These are phyloP conservation scores for Sphenodon punctatus DNA, from an alignment of 2,797 vertebrate genomes.

Conservation along the genomic window DNA sequence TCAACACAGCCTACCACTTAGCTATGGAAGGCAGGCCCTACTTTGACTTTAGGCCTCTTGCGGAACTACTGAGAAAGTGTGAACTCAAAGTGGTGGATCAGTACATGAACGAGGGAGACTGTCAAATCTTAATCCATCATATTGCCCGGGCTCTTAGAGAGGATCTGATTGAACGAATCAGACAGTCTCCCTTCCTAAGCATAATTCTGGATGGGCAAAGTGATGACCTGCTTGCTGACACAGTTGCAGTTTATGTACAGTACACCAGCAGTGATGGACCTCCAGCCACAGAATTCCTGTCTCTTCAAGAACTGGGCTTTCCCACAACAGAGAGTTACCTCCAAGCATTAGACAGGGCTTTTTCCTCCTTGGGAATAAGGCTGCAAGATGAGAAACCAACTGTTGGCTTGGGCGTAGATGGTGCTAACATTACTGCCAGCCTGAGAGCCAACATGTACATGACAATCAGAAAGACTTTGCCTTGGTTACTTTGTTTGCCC, in stretches of 20 bases:
- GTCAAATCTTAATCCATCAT: conserved; percentile 93
- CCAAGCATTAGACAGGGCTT: conserved; percentile 90
- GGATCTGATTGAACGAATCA: conserved; percentile 92
- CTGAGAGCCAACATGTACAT: conserved; percentile 89
- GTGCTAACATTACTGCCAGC: conserved; percentile 87
- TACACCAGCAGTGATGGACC: conserved; percentile 89
- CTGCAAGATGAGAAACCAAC: conserved; percentile 89
- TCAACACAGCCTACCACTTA: conserved; percentile 94
- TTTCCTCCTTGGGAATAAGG: conserved; percentile 85
- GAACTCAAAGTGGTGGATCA: conserved; percentile 97
- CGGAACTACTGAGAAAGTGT: conserved; percentile 92
- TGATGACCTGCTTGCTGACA: conserved; percentile 89
- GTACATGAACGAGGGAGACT: conserved; percentile 96
- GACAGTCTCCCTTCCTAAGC: conserved; percentile 91
- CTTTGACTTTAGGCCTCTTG: conserved; percentile 91
- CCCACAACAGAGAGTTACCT: conserved; percentile 89
- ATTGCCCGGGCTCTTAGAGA: conserved; percentile 89
- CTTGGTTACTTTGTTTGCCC: conserved; percentile 93
- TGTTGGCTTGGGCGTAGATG: conserved; percentile 89
- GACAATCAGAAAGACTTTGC: conserved; percentile 90
- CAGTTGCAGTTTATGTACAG: conserved; percentile 91
- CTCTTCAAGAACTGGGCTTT: conserved; percentile 89
- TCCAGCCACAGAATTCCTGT: conserved; percentile 91
- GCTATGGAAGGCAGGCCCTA: conserved; percentile 91
- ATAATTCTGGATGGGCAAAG: conserved; percentile 94